phyloP scores from a whole-genome alignment of 2,113 vertebrate genomes.

The Origma solitaria region DNA sequence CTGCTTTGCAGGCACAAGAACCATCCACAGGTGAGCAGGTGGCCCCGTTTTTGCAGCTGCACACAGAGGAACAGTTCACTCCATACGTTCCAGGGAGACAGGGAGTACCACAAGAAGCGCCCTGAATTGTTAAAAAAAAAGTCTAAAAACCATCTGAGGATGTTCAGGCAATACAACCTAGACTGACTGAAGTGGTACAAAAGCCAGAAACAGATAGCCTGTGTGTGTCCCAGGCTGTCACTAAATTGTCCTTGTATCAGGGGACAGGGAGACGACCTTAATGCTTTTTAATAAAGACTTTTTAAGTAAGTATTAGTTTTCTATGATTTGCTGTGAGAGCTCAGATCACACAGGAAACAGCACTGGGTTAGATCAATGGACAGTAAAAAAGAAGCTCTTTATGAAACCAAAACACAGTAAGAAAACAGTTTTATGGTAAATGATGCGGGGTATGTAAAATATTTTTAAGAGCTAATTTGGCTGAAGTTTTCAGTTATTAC shows the following conservation, averaged over 20 bases:
- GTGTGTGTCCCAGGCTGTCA: neutral
- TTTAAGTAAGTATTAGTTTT: neutral
- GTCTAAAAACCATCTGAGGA: neutral
- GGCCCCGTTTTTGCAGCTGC: slow-evolving; percentile 86
- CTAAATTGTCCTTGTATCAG: neutral
- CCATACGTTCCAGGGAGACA: slow-evolving; percentile 83
- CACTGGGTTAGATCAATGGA: neutral
- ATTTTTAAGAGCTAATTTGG: neutral
- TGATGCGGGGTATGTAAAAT: neutral
- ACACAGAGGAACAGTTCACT: slow-evolving; percentile 86
- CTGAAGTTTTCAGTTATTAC: neutral
- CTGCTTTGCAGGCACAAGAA: slow-evolving; percentile 89
- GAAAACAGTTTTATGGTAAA: neutral
- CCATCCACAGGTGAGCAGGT: slow-evolving; percentile 90
- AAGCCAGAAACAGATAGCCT: neutral
- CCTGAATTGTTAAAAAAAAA: slow-evolving; percentile 63
- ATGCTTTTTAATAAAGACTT: neutral
- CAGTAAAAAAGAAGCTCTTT: neutral
- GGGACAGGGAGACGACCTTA: neutral
- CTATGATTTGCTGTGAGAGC: neutral
- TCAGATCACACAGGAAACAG: neutral
- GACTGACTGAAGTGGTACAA: neutral
- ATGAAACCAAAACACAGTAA: neutral
- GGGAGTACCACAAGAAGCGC: slow-evolving; percentile 76
- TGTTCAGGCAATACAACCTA: neutral